Base-by-base conservation (phyloP, 2,888 invertebrate genomes). In the Poecilobothrus nobilitatus region DNA sequence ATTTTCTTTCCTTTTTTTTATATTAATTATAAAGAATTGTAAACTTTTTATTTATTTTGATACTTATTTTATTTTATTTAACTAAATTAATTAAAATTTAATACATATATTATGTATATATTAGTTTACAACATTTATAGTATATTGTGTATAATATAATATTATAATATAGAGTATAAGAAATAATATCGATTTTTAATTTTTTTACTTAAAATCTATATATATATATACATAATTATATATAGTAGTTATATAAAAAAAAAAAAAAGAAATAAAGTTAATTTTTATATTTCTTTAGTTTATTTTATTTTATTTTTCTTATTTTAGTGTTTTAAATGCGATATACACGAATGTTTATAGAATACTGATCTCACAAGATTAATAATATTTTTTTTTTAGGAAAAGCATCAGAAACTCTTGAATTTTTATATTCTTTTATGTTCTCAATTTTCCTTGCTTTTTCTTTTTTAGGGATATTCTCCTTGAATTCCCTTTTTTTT, bases 311-410 rank as follows among this genome's bases (percentile, higher is more conserved):
- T 53, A 12, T 53, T 53, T 53, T 53, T 53, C 12, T 1, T n/a
- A 18, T 53, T 53, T 53, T 53, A 9, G 15, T 53, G 18, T 12
- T 53, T 53, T 15, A 53, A 18, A 53, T 53, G 53, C 53, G 53
- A 53, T 53, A n/a, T 53, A 9, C 53, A 53, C 53, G 53, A 53
- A 4, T 53, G 53, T 15, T 53, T 15, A 53, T 53, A 15, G 18
- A 53, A n/a, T 53, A 53, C 12, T 53, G 53, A 53, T 53, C 53
- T 53, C 53, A 53, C n/a, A 53, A 53, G 53, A 53, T 53, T 41
- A 41, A 53, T 12, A 37, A 37, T 37, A 7, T n/a, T 4, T 12
- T 15, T 53, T 53, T 53, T 53, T 9, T 18, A 8, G 18, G 9
- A 18, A 53, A 53, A 53, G 53, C 53, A 53, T 53, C 53, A 9